Conservation (phyloP, 2,888 invertebrate species). For the Drosophila setosimentum region DNA sequence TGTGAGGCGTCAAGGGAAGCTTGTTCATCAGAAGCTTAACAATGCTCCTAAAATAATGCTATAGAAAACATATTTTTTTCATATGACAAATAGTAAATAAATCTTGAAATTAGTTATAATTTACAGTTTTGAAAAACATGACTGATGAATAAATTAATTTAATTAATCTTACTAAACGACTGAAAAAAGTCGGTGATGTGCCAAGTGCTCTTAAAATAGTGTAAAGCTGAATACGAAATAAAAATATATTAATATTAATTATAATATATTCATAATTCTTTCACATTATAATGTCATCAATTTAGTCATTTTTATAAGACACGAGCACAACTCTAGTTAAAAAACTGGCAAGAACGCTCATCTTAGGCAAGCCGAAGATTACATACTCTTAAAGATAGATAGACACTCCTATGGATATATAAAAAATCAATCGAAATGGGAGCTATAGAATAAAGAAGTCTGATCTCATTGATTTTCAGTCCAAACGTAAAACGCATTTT, state of each 20-base stretch:
- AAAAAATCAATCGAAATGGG: neutral
- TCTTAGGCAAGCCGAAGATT: neutral
- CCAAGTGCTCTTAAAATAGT: neutral
- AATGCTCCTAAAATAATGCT: neutral
- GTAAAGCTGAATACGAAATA: too few relatives aligned
- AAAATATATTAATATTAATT: neutral
- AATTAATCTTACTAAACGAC: neutral
- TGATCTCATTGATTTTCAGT: neutral
- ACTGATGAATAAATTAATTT: neutral
- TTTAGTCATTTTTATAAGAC: neutral
- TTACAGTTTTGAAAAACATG: neutral
- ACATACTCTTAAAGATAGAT: neutral
- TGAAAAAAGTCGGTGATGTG: neutral
- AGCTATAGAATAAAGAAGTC: neutral
- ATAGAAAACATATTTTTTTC: neutral
- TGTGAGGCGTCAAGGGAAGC: neutral
- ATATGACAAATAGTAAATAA: too few relatives aligned
- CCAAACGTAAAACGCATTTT: neutral
- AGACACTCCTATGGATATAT: neutral
- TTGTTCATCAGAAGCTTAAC: neutral
- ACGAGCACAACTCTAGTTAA: constrained; percentile 16
- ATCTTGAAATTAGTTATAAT: neutral
- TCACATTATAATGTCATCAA: neutral
- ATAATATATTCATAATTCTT: neutral
- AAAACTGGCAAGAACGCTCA: neutral